Percentiles rank a stretch among this genome's conserved stretches.
phyloP scores from a whole-genome alignment of 2,888 invertebrate genomes.

The Clusia tigrina region DNA sequence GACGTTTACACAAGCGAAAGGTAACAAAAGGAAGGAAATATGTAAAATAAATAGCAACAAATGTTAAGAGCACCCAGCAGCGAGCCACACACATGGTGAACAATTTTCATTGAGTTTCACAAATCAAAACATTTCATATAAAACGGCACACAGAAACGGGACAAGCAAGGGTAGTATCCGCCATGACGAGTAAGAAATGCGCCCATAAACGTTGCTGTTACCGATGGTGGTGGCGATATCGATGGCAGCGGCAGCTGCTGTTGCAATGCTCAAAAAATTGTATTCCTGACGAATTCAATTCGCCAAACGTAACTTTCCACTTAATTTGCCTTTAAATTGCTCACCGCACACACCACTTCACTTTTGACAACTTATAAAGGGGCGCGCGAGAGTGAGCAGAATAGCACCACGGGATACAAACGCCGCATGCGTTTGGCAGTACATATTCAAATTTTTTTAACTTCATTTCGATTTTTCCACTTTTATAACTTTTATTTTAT shows the following conservation, averaged over 20 bases:
- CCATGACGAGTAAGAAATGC: too few relatives aligned
- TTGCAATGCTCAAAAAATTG: too few relatives aligned
- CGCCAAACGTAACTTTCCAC: conserved; percentile 24
- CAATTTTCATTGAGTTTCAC: too few relatives aligned
- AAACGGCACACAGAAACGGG: too few relatives aligned
- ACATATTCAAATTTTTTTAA: background rate
- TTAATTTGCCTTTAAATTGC: conserved; percentile 28
- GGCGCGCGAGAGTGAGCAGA: background rate
- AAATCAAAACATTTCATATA: too few relatives aligned
- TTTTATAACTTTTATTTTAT: background rate
- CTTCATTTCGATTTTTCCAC: background rate
- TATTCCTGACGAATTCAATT: too few relatives aligned
- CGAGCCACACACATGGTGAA: background rate
- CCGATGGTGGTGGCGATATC: too few relatives aligned
- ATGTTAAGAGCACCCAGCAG: background rate
- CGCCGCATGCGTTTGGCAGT: background rate
- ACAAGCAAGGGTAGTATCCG: too few relatives aligned
- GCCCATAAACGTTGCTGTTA: too few relatives aligned
- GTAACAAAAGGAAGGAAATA: background rate
- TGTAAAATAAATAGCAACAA: background rate
- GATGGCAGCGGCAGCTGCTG: too few relatives aligned
- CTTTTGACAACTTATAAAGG: background rate
- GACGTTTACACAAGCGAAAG: background rate
- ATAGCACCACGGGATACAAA: background rate
- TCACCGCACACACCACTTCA: conserved; percentile 15